phyloP scores from a whole-genome alignment of 1,140 invertebrate genomes.

The Nasonia longicornis region DNA sequence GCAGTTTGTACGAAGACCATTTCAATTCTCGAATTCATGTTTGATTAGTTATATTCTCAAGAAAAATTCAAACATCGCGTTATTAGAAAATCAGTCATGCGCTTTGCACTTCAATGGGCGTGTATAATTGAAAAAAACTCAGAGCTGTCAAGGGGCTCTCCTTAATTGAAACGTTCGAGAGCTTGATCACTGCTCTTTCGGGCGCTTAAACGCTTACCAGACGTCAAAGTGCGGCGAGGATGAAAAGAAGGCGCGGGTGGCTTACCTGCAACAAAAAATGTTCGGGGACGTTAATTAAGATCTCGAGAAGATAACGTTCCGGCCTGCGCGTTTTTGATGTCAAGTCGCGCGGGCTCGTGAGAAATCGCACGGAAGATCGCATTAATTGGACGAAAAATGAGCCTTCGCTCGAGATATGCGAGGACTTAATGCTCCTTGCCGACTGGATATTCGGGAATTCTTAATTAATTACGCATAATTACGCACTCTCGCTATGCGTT shows the following conservation, averaged over 20 bases:
- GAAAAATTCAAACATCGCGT: too few species aligned
- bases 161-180: slow-evolving; percentile 34
- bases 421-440: too few species aligned
- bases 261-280: slow-evolving; percentile 33
- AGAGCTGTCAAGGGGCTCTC: background rate
- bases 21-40: too few species aligned
- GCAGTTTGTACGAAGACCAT: too few species aligned
- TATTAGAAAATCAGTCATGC: too few species aligned
- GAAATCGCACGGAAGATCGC: background rate
- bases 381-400: slow-evolving; percentile 10
- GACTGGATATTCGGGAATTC: too few species aligned
- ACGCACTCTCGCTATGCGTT: too few species aligned
- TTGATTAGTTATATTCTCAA: too few species aligned
- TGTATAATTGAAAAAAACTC: background rate
- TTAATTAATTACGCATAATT: too few species aligned
- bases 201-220: slow-evolving; percentile 30
- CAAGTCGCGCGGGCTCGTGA: background rate
- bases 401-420: too few species aligned
- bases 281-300: slow-evolving; percentile 15
- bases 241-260: slow-evolving; percentile 4
- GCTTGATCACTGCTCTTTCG: slow-evolving; percentile 7
- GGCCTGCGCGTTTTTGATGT: background rate
- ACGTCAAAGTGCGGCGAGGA: slow-evolving; percentile 7
- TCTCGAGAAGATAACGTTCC: background rate
- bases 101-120: background rate